Evolutionary conservation across 2,797 vertebrate species (phyloP).

Genomic region (Eutrigla gurnardus): DNA sequence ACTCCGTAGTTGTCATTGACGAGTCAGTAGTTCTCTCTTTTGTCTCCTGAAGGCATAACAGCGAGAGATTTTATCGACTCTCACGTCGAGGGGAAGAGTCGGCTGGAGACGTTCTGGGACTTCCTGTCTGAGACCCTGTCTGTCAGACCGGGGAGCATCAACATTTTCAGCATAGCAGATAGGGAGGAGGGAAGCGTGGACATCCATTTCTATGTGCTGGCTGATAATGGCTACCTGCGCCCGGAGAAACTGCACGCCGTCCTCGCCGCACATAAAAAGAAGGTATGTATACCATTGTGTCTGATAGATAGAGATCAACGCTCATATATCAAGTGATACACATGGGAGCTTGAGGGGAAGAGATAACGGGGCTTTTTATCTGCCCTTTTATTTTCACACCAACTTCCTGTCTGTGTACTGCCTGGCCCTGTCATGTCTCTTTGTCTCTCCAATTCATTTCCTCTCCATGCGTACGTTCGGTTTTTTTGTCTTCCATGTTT

Average conservation of each 20-base stretch:
- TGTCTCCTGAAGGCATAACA: constrained; percentile 81
- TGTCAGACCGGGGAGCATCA: constrained; percentile 77
- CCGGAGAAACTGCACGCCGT: constrained; percentile 84
- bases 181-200: constrained; percentile 76
- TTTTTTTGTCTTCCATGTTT: constrained; percentile 25
- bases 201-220: constrained; percentile 81
- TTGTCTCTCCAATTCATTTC: constrained; percentile 57
- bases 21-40: constrained; percentile 60
- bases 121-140: constrained; percentile 81
- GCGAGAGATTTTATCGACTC: constrained; percentile 86
- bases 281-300: constrained; percentile 77
- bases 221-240: constrained; percentile 78
- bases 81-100: constrained; percentile 71
- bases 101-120: constrained; percentile 82
- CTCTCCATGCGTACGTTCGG: constrained; percentile 13
- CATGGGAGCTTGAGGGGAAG: constrained; percentile 51
- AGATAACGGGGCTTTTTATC: constrained; percentile 73
- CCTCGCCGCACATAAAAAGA: constrained; percentile 81
- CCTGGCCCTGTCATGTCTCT: constrained; percentile 64
- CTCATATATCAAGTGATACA: constrained; percentile 73
- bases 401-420: constrained; percentile 67
- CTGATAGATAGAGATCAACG: constrained; percentile 71
- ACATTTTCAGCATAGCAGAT: constrained; percentile 82
- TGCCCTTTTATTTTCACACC: constrained; percentile 73
- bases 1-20: constrained; percentile 64